Conservation (phyloP, 2,888 invertebrate genomes). For the Phyto melanocephala region DNA sequence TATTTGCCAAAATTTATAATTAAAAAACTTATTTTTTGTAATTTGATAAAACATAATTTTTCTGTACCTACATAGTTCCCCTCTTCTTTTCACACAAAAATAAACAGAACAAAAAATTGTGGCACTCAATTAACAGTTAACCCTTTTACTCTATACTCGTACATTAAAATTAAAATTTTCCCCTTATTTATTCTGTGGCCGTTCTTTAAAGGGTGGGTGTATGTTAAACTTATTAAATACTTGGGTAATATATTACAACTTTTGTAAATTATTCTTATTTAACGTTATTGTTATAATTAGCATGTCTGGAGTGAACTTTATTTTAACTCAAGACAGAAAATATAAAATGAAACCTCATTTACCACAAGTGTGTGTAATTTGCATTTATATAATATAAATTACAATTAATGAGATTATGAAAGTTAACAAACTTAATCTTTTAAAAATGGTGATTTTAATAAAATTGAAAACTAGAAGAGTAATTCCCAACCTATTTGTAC, state of each 20-base stretch:
- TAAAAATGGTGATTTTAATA: too few relatives aligned
- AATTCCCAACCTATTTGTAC: too few relatives aligned
- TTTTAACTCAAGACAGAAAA: background rate
- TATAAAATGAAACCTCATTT: background rate
- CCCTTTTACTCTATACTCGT: background rate
- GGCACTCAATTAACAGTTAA: background rate
- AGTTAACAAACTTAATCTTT: too few relatives aligned
- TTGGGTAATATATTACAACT: conserved; percentile 14
- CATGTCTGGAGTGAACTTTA: background rate
- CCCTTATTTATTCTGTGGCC: background rate
- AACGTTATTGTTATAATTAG: conserved; percentile 5
- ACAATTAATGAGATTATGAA: background rate
- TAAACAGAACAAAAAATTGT: background rate
- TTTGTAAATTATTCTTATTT: background rate
- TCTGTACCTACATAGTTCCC: too few relatives aligned
- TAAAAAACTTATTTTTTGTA: too few relatives aligned
- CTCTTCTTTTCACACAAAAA: background rate
- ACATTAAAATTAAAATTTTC: background rate
- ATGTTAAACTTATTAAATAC: background rate
- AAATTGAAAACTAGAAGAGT: too few relatives aligned
- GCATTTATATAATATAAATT: conserved; percentile 1
- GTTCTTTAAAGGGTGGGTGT: background rate
- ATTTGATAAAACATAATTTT: background rate
- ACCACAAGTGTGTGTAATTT: conserved; percentile 27
- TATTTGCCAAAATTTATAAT: too few relatives aligned